Conservation (phyloP, 2,113 vertebrate species). For the Seriola rivoliana region DNA sequence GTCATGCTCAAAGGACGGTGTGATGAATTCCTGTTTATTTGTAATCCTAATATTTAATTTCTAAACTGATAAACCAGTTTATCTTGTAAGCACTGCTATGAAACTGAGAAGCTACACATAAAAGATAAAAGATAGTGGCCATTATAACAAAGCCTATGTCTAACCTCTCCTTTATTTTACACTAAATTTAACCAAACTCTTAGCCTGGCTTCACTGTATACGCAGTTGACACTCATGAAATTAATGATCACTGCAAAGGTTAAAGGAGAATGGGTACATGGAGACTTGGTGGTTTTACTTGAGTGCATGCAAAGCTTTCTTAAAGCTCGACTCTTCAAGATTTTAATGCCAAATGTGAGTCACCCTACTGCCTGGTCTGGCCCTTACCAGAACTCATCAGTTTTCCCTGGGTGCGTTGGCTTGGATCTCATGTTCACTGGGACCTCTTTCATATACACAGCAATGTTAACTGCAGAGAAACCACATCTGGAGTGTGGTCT, state of each 20-base stretch:
- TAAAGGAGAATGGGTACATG: slow-evolving; percentile 27
- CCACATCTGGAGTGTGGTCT: slow-evolving; percentile 82
- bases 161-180: slow-evolving; percentile 5
- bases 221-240: not conserved
- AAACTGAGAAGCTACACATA: slow-evolving; percentile 14
- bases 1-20: slow-evolving; percentile 7
- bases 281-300: slow-evolving; percentile 54
- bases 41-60: slow-evolving; percentile 12
- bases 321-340: slow-evolving; percentile 43
- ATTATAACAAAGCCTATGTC: not conserved
- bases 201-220: not conserved
- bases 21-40: slow-evolving; percentile 25
- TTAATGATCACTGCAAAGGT: slow-evolving; percentile 19
- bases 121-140: not conserved
- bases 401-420: slow-evolving; percentile 63
- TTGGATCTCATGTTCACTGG: slow-evolving; percentile 63
- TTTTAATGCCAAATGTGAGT: slow-evolving; percentile 76
- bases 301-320: slow-evolving; percentile 48
- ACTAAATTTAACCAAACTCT: slow-evolving; percentile 8
- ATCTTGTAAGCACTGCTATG: not conserved
- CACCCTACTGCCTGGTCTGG: slow-evolving; percentile 69
- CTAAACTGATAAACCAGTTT: not conserved
- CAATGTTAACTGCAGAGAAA: slow-evolving; percentile 62
- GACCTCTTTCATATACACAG: slow-evolving; percentile 58
- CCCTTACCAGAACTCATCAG: slow-evolving; percentile 70